Percentiles rank a stretch among this genome's conserved stretches.
Conservation (phyloP, 2,113 vertebrate genomes). For the Pollimyrus isidori region DNA sequence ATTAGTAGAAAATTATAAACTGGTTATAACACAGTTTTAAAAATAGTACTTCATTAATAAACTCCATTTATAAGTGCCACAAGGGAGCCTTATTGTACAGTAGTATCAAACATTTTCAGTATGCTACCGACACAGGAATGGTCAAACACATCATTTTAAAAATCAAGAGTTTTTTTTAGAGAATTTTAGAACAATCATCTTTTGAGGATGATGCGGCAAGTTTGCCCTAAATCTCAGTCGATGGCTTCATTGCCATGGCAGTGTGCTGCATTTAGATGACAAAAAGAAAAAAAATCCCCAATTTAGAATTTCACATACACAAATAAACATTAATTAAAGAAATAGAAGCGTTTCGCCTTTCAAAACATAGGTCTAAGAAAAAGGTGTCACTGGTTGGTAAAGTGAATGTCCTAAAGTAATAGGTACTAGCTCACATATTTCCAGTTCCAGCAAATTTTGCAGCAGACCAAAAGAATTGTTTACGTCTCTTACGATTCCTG, state of each 20-base stretch:
- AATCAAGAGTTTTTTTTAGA: background rate
- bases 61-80: background rate
- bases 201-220: conserved; percentile 6
- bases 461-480: conserved; percentile 59
- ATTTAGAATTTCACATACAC: conserved; percentile 25
- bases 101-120: background rate
- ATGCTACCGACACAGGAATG: background rate
- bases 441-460: conserved; percentile 52
- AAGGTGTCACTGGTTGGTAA: conserved; percentile 59
- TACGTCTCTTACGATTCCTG: conserved; percentile 52
- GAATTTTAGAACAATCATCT: background rate
- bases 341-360: conserved; percentile 44
- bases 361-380: conserved; percentile 60
- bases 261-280: conserved; percentile 39
- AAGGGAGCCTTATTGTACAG: background rate
- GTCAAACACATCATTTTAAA: conserved; percentile 27
- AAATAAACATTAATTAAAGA: conserved; percentile 15
- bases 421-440: conserved; percentile 38
- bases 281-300: conserved; percentile 25
- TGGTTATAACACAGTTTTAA: background rate
- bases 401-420: conserved; percentile 33
- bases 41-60: background rate
- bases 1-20: background rate
- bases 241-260: conserved; percentile 21
- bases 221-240: conserved; percentile 14